Evolutionary conservation across 2,888 invertebrate genomes (phyloP).

Genomic region (Panorpa germanica): DNA sequence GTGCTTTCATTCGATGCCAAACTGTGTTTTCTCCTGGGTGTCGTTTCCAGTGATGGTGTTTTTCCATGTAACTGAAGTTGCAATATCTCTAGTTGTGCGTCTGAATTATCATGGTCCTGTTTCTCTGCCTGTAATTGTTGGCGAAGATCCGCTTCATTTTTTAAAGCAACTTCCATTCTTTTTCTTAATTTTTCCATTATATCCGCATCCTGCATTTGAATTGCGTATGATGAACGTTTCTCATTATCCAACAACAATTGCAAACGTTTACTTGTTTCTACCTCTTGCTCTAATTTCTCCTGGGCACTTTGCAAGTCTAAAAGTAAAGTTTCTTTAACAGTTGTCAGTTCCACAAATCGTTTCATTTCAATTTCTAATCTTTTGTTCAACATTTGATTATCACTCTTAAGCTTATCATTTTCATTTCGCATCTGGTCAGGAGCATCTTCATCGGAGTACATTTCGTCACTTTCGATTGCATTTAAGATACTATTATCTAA

Average conservation of each 20-base stretch:
- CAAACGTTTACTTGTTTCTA: conserved; percentile 32
- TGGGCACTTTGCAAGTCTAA: conserved; percentile 25
- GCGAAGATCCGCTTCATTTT: conserved; percentile 40
- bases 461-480: conserved; percentile 29
- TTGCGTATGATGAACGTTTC: conserved; percentile 30
- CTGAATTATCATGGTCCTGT: too few relatives aligned
- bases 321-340: conserved; percentile 10
- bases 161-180: conserved; percentile 41
- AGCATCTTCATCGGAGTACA: conserved; percentile 18
- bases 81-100: conserved; percentile 28
- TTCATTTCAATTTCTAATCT: conserved; percentile 21
- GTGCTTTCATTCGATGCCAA: too few relatives aligned
- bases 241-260: conserved; percentile 36
- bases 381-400: conserved; percentile 15
- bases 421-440: conserved; percentile 17
- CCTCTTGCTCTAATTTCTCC: conserved; percentile 27
- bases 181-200: conserved; percentile 44
- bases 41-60: conserved; percentile 19
- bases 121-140: conserved; percentile 36
- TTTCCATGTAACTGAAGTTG: conserved; percentile 22
- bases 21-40: conserved; percentile 17
- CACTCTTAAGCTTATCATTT: conserved; percentile 5
- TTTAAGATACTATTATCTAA: conserved; percentile 36
- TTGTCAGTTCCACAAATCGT: conserved; percentile 16
- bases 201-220: conserved; percentile 42